These are phyloP conservation scores for Philhelius pedissequus DNA, from an alignment of 2,888 invertebrate species.

Conservation along the genomic window DNA sequence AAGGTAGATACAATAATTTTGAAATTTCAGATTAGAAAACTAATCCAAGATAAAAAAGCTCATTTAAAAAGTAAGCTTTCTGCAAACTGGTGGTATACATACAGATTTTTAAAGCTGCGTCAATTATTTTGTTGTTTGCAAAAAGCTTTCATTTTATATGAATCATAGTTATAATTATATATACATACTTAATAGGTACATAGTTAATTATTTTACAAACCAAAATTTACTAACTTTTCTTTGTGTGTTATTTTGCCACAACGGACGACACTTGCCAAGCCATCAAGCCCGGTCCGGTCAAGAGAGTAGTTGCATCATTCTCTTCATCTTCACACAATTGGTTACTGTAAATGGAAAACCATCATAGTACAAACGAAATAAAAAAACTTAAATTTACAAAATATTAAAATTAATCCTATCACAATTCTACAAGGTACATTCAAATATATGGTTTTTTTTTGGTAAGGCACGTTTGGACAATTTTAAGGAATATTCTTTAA, in stretches of 20 bases:
- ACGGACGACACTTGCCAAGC: slow-evolving; percentile 64
- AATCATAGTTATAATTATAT: slow-evolving; percentile 51
- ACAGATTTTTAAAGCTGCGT: background rate
- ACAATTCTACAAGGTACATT: background rate
- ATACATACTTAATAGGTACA: slow-evolving; percentile 11
- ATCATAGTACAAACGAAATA: slow-evolving; percentile 75
- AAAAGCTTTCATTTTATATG: slow-evolving; percentile 10
- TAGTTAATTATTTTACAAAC: slow-evolving; percentile 42
- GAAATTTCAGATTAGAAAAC: slow-evolving; percentile 22
- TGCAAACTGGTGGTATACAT: background rate
- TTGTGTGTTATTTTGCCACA: slow-evolving; percentile 52
- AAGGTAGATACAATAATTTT: background rate
- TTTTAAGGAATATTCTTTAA: background rate
- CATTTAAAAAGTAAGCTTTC: slow-evolving; percentile 12
- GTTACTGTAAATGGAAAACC: slow-evolving; percentile 79
- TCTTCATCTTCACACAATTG: slow-evolving; percentile 67
- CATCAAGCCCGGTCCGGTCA: slow-evolving; percentile 65
- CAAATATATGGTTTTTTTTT: background rate
- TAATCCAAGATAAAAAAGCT: slow-evolving; percentile 28
- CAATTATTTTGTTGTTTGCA: background rate
- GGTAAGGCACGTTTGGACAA: background rate
- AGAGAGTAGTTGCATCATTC: slow-evolving; percentile 64
- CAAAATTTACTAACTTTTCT: slow-evolving; percentile 62
- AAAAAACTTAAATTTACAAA: slow-evolving; percentile 24
- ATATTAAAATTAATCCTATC: slow-evolving; percentile 29